These are phyloP conservation scores for Galago senegalensis DNA, from an alignment of 2,797 vertebrate genomes.

Conservation along the genomic window DNA sequence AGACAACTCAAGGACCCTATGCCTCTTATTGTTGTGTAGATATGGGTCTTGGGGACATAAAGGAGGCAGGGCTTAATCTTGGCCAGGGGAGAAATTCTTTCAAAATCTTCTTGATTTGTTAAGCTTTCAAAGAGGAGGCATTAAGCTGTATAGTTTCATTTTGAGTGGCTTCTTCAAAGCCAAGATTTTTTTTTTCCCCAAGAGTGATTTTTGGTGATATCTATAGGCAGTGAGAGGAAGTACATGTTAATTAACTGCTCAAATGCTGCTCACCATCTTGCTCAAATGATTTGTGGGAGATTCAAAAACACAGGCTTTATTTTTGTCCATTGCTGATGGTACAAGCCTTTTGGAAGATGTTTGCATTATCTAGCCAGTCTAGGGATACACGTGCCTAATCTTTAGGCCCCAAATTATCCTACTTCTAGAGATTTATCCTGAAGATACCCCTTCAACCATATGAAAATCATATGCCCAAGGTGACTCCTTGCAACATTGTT, in stretches of 20 bases:
- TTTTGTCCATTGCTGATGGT: background rate
- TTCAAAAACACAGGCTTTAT: background rate
- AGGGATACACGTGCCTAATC: background rate
- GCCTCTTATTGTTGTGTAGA: background rate
- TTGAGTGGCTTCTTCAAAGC: background rate
- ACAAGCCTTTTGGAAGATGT: background rate
- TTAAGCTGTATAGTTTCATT: background rate
- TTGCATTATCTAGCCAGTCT: background rate
- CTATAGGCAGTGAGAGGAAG: background rate
- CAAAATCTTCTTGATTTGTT: conserved; percentile 39
- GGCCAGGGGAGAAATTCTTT: background rate
- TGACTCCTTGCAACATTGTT: background rate
- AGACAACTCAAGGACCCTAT: background rate
- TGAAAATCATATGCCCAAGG: background rate
- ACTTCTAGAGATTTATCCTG: background rate
- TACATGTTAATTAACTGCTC: background rate
- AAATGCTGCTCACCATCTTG: background rate
- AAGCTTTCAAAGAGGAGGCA: conserved; percentile 13
- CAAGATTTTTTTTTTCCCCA: background rate
- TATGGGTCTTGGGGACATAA: background rate
- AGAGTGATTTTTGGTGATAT: conserved; percentile 1
- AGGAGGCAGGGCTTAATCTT: conserved; percentile 16
- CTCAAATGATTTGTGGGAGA: background rate
- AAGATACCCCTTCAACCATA: background rate
- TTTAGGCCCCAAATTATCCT: background rate